Evolutionary conservation across 2,797 vertebrate genomes (phyloP).

Genomic region (Eurystomus glaucurus): DNA sequence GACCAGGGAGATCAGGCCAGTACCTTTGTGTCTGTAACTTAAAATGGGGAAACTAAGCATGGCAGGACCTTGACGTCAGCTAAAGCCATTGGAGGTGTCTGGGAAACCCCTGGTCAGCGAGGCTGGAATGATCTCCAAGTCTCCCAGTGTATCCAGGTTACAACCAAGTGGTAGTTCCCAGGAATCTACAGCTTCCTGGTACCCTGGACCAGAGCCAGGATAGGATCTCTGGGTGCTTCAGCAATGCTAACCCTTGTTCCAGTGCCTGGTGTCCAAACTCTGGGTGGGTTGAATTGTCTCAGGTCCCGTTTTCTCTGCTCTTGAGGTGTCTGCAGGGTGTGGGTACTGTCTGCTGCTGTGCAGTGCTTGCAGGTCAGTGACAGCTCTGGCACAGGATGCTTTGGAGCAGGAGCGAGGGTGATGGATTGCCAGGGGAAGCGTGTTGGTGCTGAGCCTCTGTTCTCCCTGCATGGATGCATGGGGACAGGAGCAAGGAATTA

Average conservation of each 20-base stretch:
- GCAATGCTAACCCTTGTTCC: rapidly evolving
- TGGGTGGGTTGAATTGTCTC: background rate
- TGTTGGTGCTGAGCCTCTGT: rapidly evolving
- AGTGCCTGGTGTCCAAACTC: background rate
- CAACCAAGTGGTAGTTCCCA: rapidly evolving
- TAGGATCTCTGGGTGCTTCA: background rate
- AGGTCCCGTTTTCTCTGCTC: background rate
- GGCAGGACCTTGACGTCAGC: background rate
- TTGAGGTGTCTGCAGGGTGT: background rate
- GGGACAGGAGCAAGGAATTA: background rate
- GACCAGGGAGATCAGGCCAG: background rate
- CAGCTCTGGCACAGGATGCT: background rate
- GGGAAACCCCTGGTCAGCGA: rapidly evolving
- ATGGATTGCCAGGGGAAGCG: rapidly evolving
- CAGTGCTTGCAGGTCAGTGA: background rate
- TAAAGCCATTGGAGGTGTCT: background rate
- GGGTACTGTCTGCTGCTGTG: background rate
- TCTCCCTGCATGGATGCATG: rapidly evolving
- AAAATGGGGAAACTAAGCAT: background rate
- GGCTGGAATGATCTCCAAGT: rapidly evolving
- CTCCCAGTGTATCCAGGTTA: rapidly evolving
- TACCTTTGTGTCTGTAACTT: background rate
- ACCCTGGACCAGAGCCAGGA: background rate
- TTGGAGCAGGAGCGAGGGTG: background rate
- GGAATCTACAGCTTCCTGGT: background rate